Conservation (phyloP, 1,140 invertebrate genomes). For the Elysia chlorotica region DNA sequence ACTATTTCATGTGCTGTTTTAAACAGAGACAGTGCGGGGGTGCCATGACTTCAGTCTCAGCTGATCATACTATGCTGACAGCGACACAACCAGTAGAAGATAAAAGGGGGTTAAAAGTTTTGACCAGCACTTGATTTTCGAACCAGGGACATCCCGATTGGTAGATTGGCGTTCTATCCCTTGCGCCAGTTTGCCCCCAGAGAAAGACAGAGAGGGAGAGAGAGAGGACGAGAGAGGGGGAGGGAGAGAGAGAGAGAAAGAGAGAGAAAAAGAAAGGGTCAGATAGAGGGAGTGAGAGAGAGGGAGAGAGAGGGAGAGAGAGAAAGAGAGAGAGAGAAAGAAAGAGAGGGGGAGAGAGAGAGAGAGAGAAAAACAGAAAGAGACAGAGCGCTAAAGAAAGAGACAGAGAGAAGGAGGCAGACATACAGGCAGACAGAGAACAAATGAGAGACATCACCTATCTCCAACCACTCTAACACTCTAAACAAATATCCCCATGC, state of each 20-base stretch:
- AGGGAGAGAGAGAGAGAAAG: slow-evolving; percentile 7
- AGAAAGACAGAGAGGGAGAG: slow-evolving; percentile 5
- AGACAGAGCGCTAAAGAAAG: background rate
- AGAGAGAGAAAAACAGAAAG: slow-evolving; percentile 13
- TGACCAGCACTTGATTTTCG: no score
- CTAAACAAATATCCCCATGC: background rate
- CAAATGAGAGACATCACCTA: background rate
- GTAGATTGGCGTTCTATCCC: no score
- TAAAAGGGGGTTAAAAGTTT: no score
- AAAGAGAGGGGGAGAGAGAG: slow-evolving; percentile 11
- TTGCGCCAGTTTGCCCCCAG: no score
- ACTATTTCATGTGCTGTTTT: no score
- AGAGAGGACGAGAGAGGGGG: slow-evolving; percentile 2
- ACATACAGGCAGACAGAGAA: background rate
- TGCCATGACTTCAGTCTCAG: no score
- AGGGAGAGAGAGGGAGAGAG: background rate
- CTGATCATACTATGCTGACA: no score
- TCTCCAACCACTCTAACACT: background rate
- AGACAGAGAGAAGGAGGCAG: background rate
- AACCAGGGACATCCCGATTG: no score
- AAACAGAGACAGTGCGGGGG: no score
- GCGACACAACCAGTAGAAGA: no score
- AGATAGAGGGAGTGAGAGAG: background rate
- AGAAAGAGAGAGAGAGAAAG: slow-evolving; percentile 5
- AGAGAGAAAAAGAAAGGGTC: background rate